Percentiles rank a stretch among this genome's conserved stretches.
These are phyloP conservation scores for Abramis brama DNA, from an alignment of 2,113 vertebrate genomes.

Conservation along the genomic window DNA sequence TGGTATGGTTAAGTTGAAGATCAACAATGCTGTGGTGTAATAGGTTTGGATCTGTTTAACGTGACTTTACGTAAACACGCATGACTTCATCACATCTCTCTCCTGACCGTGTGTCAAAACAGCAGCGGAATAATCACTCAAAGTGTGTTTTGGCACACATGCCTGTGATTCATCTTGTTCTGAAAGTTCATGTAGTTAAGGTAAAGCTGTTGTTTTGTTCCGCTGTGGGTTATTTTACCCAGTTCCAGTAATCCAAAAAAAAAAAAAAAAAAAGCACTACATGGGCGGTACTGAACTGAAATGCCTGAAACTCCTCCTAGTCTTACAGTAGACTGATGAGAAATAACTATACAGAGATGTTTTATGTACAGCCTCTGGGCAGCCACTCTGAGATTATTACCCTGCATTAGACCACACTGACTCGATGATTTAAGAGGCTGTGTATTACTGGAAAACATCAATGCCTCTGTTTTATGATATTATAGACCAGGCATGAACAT, in stretches of 20 bases:
- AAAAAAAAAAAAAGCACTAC: not conserved
- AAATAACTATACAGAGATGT: not conserved
- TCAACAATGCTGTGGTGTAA: not conserved
- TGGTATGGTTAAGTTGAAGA: not conserved
- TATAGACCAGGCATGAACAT: not conserved
- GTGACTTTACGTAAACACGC: not conserved
- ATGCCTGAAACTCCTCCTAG: conserved; percentile 12
- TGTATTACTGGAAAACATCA: conserved; percentile 13
- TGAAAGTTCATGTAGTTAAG: conserved; percentile 44
- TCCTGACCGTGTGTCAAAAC: conserved; percentile 36
- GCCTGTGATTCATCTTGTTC: conserved; percentile 47
- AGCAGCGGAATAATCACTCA: conserved; percentile 45
- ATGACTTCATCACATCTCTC: conserved; percentile 35
- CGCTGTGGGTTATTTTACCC: conserved; percentile 15
- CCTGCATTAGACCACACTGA: conserved; percentile 26
- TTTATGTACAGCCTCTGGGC: conserved; percentile 17
- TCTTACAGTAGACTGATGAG: conserved; percentile 2
- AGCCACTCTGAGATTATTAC: conserved; percentile 24
- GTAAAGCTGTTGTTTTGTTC: conserved; percentile 36
- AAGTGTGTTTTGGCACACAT: conserved; percentile 47
- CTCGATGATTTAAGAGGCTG: not conserved
- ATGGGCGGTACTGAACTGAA: conserved; percentile 7
- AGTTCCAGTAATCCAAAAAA: conserved; percentile 36
- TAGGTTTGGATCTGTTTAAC: not conserved
- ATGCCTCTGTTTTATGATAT: not conserved